phyloP scores from a whole-genome alignment of 2,797 vertebrate genomes.

The Cossypha dichroa region DNA sequence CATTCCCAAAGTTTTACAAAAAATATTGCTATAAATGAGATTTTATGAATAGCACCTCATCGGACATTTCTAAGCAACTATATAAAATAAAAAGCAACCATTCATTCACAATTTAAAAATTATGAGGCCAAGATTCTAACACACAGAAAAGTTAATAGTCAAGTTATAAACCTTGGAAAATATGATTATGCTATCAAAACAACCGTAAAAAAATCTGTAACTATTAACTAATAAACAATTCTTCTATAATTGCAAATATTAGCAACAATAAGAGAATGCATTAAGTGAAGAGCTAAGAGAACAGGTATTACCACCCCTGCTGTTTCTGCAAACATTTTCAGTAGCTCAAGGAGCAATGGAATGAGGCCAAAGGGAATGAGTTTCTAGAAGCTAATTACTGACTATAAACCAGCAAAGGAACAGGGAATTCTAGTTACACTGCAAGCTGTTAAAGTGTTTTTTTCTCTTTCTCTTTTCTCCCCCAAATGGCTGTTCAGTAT shows the following conservation, averaged over 20 bases:
- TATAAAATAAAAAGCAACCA: background rate
- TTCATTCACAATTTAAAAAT: background rate
- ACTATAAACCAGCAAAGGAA: constrained; percentile 18
- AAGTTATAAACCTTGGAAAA: background rate
- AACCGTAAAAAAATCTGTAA: background rate
- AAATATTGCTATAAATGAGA: background rate
- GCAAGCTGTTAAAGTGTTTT: background rate
- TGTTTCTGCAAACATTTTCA: constrained; percentile 9
- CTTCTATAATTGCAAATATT: background rate
- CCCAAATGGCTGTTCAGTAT: constrained; percentile 28
- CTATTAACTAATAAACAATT: background rate
- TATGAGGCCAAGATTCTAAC: background rate
- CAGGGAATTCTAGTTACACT: constrained; percentile 31
- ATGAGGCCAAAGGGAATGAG: constrained; percentile 1
- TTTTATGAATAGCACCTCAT: background rate
- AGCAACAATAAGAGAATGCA: background rate
- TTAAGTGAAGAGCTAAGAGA: background rate
- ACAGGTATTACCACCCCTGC: background rate
- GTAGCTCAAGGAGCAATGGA: background rate
- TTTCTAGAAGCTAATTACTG: constrained; percentile 21
- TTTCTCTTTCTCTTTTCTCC: background rate
- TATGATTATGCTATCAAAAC: background rate
- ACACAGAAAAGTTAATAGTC: background rate
- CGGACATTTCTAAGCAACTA: background rate
- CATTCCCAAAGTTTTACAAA: background rate